Evolutionary conservation across 2,888 invertebrate species (phyloP).

Genomic region (Tanytarsus gracilentus): DNA sequence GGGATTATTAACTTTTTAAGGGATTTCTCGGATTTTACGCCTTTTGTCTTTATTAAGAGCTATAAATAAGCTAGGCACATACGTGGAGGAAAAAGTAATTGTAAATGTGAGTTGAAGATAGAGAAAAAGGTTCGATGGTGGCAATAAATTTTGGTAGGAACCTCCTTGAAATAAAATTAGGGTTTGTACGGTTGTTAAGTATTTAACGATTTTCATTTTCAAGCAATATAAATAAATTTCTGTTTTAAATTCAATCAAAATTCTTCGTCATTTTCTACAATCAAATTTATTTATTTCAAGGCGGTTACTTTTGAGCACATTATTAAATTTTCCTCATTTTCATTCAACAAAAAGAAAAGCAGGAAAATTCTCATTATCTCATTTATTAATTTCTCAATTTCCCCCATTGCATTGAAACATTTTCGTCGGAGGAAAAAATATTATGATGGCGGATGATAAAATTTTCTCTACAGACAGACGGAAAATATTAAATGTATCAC

Average conservation of each 20-base stretch:
- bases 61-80: too few relatives aligned
- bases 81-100: slow-evolving; percentile 8
- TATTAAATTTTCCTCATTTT: too few relatives aligned
- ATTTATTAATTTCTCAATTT: slow-evolving; percentile 1
- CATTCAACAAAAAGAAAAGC: neutral
- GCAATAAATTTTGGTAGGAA: too few relatives aligned
- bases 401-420: neutral
- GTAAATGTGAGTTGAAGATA: neutral
- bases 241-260: too few relatives aligned
- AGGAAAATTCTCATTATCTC: neutral
- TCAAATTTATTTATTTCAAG: neutral
- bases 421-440: neutral
- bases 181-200: too few relatives aligned
- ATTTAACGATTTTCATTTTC: too few relatives aligned
- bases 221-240: too few relatives aligned
- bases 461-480: neutral
- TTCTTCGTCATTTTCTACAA: too few relatives aligned
- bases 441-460: neutral
- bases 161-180: too few relatives aligned
- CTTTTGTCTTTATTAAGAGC: neutral
- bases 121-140: neutral
- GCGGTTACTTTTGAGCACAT: too few relatives aligned
- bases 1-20: slow-evolving; percentile 2
- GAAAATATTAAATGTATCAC: slow-evolving; percentile 13
- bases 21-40: neutral